Percentiles rank a stretch among this genome's conserved stretches.
Evolutionary conservation across 2,113 vertebrate genomes (phyloP).

Genomic region (Eulemur macaco): DNA sequence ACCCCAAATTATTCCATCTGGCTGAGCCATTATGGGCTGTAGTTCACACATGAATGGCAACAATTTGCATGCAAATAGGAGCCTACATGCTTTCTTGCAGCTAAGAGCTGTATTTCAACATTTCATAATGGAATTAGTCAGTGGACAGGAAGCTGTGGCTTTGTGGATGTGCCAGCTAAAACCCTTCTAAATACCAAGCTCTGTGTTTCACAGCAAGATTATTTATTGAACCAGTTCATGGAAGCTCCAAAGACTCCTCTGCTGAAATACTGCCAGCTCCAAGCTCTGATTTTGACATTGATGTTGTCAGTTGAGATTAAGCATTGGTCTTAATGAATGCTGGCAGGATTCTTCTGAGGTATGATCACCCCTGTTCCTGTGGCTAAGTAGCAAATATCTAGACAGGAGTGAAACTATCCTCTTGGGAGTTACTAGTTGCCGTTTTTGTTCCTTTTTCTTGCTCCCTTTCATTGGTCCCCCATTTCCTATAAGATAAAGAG

Average conservation of each 20-base stretch:
- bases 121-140: conserved; percentile 87
- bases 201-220: conserved; percentile 82
- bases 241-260: conserved; percentile 82
- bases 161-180: conserved; percentile 84
- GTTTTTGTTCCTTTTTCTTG: neutral
- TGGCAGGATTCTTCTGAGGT: conserved; percentile 82
- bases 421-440: neutral
- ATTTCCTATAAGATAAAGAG: conserved; percentile 16
- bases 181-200: conserved; percentile 84
- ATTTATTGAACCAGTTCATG: conserved; percentile 81
- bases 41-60: conserved; percentile 88
- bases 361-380: conserved; percentile 70
- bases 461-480: neutral
- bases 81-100: conserved; percentile 85
- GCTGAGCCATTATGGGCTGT: conserved; percentile 85
- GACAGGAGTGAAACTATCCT: conserved; percentile 44
- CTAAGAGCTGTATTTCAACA: conserved; percentile 86
- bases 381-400: conserved; percentile 72
- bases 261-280: conserved; percentile 82
- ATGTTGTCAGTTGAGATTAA: conserved; percentile 86
- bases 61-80: conserved; percentile 89
- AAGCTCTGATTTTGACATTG: conserved; percentile 82
- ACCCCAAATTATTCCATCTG: conserved; percentile 88
- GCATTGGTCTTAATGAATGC: conserved; percentile 82
- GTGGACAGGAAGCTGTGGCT: conserved; percentile 82